A percentile compares a stretch with the other conserved stretches of the same genome.
Evolutionary conservation across 2,888 invertebrate genomes (phyloP).

Genomic region (Drosophila atripex): DNA sequence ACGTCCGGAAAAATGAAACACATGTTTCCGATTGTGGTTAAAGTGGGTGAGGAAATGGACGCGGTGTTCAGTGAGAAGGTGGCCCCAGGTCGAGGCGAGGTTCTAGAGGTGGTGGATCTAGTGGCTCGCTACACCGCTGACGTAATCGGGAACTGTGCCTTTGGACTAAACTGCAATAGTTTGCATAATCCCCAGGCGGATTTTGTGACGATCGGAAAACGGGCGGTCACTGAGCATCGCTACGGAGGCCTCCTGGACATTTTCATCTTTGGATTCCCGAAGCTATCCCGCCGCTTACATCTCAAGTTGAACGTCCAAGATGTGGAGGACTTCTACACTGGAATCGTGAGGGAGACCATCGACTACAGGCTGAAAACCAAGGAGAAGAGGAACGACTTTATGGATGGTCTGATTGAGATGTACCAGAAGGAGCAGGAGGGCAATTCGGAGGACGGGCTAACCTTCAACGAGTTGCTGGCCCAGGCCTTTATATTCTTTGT

Average conservation of each 20-base stretch:
- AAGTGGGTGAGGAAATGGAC: slow-evolving; percentile 67
- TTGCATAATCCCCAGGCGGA: slow-evolving; percentile 82
- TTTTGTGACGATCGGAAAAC: slow-evolving; percentile 79
- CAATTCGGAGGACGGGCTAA: slow-evolving; percentile 58
- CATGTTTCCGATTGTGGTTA: slow-evolving; percentile 72
- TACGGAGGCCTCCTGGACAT: slow-evolving; percentile 48
- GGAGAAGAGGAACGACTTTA: slow-evolving; percentile 85
- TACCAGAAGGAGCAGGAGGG: slow-evolving; percentile 65
- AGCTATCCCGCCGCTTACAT: slow-evolving; percentile 51
- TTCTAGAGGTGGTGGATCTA: slow-evolving; percentile 79
- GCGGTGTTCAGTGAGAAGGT: slow-evolving; percentile 81
- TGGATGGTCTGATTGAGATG: slow-evolving; percentile 85
- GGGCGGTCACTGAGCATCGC: slow-evolving; percentile 55
- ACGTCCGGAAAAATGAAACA: slow-evolving; percentile 81
- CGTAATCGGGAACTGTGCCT: slow-evolving; percentile 85
- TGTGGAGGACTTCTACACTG: slow-evolving; percentile 83
- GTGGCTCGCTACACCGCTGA: slow-evolving; percentile 85
- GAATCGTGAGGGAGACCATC: slow-evolving; percentile 59
- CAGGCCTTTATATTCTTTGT: slow-evolving; percentile 80
- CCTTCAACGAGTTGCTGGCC: slow-evolving; percentile 76
- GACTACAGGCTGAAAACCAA: slow-evolving; percentile 71
- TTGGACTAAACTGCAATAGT: slow-evolving; percentile 84
- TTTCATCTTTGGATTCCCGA: slow-evolving; percentile 60
- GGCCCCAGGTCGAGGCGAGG: neutral
- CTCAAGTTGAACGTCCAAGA: slow-evolving; percentile 56